phyloP scores from a whole-genome alignment of 2,797 vertebrate species.

The Petrocephalus sullivani region DNA sequence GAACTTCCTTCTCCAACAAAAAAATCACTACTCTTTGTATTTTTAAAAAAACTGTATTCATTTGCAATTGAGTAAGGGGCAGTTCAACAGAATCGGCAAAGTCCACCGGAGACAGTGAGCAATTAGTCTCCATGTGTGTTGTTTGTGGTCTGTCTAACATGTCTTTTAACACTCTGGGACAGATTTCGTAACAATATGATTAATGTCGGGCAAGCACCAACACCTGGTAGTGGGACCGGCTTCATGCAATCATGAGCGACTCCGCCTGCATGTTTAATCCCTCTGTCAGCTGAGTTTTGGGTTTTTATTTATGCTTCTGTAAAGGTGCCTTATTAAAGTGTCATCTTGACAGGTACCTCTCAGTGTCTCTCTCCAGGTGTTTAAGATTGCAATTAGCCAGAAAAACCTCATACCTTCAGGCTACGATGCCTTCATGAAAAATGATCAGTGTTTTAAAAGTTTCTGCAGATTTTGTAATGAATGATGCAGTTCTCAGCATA shows the following conservation, averaged over 20 bases:
- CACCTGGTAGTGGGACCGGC: slow-evolving; percentile 42
- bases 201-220: slow-evolving; percentile 53
- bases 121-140: slow-evolving; percentile 26
- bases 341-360: slow-evolving; percentile 65
- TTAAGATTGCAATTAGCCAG: slow-evolving; percentile 66
- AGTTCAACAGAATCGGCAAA: neutral
- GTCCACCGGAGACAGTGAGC: slow-evolving; percentile 36
- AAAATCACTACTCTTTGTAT: slow-evolving; percentile 31
- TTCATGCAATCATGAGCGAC: slow-evolving; percentile 53
- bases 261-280: slow-evolving; percentile 53
- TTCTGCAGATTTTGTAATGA: slow-evolving; percentile 36
- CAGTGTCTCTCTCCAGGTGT: slow-evolving; percentile 65
- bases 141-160: slow-evolving; percentile 30
- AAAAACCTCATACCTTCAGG: slow-evolving; percentile 42
- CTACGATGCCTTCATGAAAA: neutral
- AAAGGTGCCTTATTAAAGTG: slow-evolving; percentile 68
- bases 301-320: slow-evolving; percentile 37
- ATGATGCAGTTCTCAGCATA: slow-evolving; percentile 51
- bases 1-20: slow-evolving; percentile 17
- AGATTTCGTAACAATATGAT: slow-evolving; percentile 56
- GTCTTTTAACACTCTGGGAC: slow-evolving; percentile 50
- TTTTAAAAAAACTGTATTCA: slow-evolving; percentile 29
- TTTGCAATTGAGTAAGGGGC: neutral
- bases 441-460: slow-evolving; percentile 61
- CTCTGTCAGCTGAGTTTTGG: slow-evolving; percentile 39